Evolutionary conservation across 2,113 vertebrate species (phyloP), one percentile per base, ranked within the genome.

Genomic region (Anhinga rufa): DNA sequence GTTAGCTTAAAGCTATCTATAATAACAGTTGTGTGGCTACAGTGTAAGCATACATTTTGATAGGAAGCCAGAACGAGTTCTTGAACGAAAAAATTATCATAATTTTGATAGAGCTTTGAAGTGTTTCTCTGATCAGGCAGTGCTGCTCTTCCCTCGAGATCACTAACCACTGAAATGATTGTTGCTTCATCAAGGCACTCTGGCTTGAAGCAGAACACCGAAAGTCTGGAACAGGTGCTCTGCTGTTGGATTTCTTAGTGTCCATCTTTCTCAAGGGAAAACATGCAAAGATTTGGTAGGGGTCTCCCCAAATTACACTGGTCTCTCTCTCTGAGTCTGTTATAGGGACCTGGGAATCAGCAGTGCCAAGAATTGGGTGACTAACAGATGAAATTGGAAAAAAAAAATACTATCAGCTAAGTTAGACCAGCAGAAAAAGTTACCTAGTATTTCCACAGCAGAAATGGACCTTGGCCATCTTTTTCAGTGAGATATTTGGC

Each of bases 51-150:
- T 48, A 91, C 31, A 71, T 82, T 96, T 95, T 96, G 92, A 88
- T 93, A 90, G 81, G 40, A 91, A 94, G 94, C 88, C 88, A 86
- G 86, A 81, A 93, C 79, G 93, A 86, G 46, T 84, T 93, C 80
- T 93, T 92, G 94, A 94, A 89, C 87, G 57, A 96, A 90, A 70
- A 74, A 97, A 94, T 96, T 96, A 95, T 84, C 88, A 96, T 96
- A 95, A 89, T 93, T 96, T 82, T 82, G 74, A 86, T 91, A 94
- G 70, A 57, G 77, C 94, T 97, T 97, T 96, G 92, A 96, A 96
- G 88, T 96, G 77, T 85, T 95, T 89, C 81, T 95, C 91, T 92
- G 91, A 94, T 96, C 83, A 95, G 52, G 61, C 80, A 2, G 70
- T 8, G 6, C 54, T 72, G 48, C 64, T 92, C 79, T 96, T 92